phyloP scores from a whole-genome alignment of 2,113 vertebrate species.

The Scartelaos histophorus region DNA sequence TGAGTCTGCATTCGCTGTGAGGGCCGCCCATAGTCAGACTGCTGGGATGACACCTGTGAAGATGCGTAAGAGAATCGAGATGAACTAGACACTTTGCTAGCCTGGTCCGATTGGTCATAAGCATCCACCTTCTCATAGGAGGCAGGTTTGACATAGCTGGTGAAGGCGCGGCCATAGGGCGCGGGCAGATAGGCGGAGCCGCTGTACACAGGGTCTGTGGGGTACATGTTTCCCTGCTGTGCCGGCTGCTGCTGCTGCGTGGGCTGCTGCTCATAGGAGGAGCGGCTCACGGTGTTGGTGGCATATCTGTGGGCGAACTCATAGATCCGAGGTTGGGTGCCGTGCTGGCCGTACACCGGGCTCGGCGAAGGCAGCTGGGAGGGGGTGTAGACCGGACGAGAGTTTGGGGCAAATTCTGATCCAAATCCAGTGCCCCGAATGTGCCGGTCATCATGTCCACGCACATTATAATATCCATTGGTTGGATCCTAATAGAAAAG shows the following conservation, averaged over 20 bases:
- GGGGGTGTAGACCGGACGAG: slow-evolving; percentile 79
- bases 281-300: slow-evolving; percentile 73
- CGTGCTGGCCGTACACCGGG: slow-evolving; percentile 75
- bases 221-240: slow-evolving; percentile 71
- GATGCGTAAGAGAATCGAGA: slow-evolving; percentile 87
- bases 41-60: slow-evolving; percentile 81
- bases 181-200: slow-evolving; percentile 82
- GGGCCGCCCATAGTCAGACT: slow-evolving; percentile 81
- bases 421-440: slow-evolving; percentile 75
- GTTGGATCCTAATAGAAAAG: slow-evolving; percentile 82
- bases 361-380: slow-evolving; percentile 76
- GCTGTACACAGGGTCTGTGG: slow-evolving; percentile 78
- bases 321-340: slow-evolving; percentile 78
- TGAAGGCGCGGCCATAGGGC: slow-evolving; percentile 85
- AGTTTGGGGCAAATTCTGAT: slow-evolving; percentile 79
- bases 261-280: slow-evolving; percentile 78
- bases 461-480: slow-evolving; percentile 91
- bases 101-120: slow-evolving; percentile 81
- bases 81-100: slow-evolving; percentile 80
- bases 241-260: slow-evolving; percentile 63
- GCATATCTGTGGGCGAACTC: slow-evolving; percentile 82
- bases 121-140: slow-evolving; percentile 83
- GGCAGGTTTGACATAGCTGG: slow-evolving; percentile 84
- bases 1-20: slow-evolving; percentile 92
- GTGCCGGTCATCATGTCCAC: slow-evolving; percentile 82